A percentile compares a stretch with the other conserved stretches of the same genome.
phyloP scores from a whole-genome alignment of 2,113 vertebrate genomes.

The Serinus canaria region DNA sequence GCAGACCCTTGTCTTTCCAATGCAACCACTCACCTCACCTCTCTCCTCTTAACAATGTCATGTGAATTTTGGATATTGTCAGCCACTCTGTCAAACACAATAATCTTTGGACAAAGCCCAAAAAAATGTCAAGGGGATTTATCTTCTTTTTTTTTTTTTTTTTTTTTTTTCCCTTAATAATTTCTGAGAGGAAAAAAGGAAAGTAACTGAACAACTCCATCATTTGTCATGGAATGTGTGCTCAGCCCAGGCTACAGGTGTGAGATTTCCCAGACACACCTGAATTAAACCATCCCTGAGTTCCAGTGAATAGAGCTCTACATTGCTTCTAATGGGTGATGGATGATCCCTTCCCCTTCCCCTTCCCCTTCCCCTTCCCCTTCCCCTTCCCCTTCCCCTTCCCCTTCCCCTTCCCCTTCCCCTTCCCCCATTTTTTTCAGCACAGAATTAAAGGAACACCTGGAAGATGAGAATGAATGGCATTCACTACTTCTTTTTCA shows the following conservation, averaged over 20 bases:
- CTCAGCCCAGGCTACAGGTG: not conserved
- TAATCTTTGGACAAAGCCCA: not conserved
- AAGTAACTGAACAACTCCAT: not conserved
- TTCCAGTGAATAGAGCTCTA: not conserved
- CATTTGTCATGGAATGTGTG: not conserved
- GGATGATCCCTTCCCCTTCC: not conserved
- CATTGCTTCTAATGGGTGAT: not conserved
- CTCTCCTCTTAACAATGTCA: not conserved
- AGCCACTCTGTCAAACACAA: not conserved
- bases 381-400: not conserved
- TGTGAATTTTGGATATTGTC: not conserved
- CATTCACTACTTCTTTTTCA: not conserved
- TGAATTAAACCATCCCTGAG: not conserved
- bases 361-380: not conserved
- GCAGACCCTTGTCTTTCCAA: not conserved
- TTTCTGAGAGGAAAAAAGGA: not conserved
- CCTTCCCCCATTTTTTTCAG: not conserved
- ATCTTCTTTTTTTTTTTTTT: rapidly evolving
- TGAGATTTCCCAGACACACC: not conserved
- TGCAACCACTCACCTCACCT: not conserved
- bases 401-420: not conserved
- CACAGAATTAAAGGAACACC: not conserved
- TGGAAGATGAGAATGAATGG: not conserved
- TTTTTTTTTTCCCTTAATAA: rapidly evolving
- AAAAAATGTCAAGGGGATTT: not conserved